phyloP scores from a whole-genome alignment of 2,797 vertebrate genomes.

The Notolabrus celidotus region DNA sequence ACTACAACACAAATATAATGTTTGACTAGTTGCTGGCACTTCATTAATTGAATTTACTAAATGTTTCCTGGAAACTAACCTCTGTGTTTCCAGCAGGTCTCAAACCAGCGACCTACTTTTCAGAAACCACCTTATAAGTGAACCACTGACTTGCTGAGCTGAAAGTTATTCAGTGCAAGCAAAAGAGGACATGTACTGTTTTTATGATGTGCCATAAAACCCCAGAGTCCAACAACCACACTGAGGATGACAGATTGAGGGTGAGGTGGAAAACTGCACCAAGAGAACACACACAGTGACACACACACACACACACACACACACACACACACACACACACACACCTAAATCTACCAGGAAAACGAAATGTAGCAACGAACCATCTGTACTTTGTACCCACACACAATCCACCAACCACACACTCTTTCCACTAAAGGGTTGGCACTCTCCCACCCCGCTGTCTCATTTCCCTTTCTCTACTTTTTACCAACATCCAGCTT shows the following conservation, averaged over 20 bases:
- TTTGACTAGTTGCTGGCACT: not conserved
- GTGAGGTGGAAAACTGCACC: constrained; percentile 26
- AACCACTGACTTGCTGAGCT: constrained; percentile 2
- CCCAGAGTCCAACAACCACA: constrained; percentile 34
- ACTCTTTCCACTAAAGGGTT: constrained; percentile 34
- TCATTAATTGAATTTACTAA: not conserved
- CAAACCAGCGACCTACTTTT: constrained; percentile 31
- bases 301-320: constrained; percentile 26
- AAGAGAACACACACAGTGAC: constrained; percentile 26
- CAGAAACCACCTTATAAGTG: not conserved
- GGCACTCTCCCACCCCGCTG: constrained; percentile 45
- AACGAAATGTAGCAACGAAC: not conserved
- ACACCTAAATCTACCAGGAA: constrained; percentile 25
- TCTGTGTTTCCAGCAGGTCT: not conserved
- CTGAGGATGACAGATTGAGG: constrained; percentile 43
- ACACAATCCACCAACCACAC: constrained; percentile 6
- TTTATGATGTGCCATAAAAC: constrained; percentile 38
- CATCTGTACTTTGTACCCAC: constrained; percentile 18
- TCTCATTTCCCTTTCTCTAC: constrained; percentile 44
- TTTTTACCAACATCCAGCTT: constrained; percentile 52
- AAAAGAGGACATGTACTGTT: constrained; percentile 4
- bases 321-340: constrained; percentile 14
- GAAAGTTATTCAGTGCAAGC: constrained; percentile 17
- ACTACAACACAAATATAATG: not conserved
- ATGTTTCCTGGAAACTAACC: not conserved